Base-by-base conservation (phyloP, 2,797 vertebrate species). In the Amniataba percoides region DNA sequence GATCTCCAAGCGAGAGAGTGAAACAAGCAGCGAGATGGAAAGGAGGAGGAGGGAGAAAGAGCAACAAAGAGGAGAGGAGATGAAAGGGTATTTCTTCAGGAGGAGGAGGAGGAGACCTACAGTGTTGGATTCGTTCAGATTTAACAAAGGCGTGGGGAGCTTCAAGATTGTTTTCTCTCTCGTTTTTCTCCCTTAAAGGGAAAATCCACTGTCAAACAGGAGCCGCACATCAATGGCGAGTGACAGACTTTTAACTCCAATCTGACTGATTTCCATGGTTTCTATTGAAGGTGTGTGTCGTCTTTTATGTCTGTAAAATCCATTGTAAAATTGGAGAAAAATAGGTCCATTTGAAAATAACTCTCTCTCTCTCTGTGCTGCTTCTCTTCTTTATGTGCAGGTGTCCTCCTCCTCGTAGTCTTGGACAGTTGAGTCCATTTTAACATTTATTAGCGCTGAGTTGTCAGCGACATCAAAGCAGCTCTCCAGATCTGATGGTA, bases 81-180 rank as follows among this genome's bases (percentile, higher is more conserved):
- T 93, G 91, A 93, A 92, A 93, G 90, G 81, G 74, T 82, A 76
- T 88, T 88, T 91, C 88, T 89, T 67, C 77, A 81, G 84, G 80
- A 90, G 85, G 89, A 86, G 85, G 80, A 87, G 87, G 89, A 84
- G 86, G 75, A 78, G 84, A 87, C 78, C 74, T 74, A 83, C 80
- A 80, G 84, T 69, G 85, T 85, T 78, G 82, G 85, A 85, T 83
- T 90, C 56, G 64, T 85, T 82, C 72, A 78, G 84, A 87, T 86
- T 89, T 85, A 88, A 90, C 86, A 93, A 93, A 89, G 82, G 82
- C 78, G 51, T 63, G 68, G 62, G 77, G 81, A 81, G 87, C 83
- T 85, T 85, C 82, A 59, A 73, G 80, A 88, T 77, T 84, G 89
- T 92, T 91, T 93, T 85, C 82, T 81, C 80, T 81, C 70, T 74